Percentiles rank a stretch among this genome's conserved stretches.
Conservation (phyloP, 2,113 vertebrate species). For the Crypturellus undulatus region DNA sequence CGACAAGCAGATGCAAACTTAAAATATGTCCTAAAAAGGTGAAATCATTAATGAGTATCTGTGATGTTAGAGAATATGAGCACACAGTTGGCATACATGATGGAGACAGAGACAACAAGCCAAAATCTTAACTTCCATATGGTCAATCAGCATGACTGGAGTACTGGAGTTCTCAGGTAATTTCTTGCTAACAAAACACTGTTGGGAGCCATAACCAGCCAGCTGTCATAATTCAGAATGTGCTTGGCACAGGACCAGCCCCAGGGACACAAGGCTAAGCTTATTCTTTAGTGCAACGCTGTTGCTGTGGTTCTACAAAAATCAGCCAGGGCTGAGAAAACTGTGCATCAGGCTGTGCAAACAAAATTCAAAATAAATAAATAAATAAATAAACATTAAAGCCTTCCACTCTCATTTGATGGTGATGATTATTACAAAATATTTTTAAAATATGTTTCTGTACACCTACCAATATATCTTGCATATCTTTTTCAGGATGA, state of each 20-base stretch:
- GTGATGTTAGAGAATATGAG: not conserved
- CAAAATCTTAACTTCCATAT: slow-evolving; percentile 24
- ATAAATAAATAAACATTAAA: not conserved
- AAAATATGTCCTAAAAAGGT: not conserved
- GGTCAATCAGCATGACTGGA: not conserved
- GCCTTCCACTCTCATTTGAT: not conserved
- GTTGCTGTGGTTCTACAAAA: not conserved
- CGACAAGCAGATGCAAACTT: not conserved
- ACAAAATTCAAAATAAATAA: not conserved
- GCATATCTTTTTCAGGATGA: not conserved
- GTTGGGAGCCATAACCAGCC: not conserved
- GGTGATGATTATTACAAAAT: not conserved
- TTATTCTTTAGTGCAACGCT: not conserved
- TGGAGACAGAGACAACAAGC: not conserved
- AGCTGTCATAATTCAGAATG: not conserved
- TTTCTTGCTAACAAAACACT: not conserved
- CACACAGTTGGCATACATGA: not conserved
- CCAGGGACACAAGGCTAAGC: not conserved
- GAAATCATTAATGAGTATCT: not conserved
- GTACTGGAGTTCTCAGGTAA: not conserved
- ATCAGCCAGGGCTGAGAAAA: not conserved
- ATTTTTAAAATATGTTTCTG: not conserved
- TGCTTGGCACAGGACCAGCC: not conserved
- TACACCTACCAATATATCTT: not conserved
- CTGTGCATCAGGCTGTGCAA: not conserved